Evolutionary conservation across 2,888 invertebrate species (phyloP).

Genomic region (Notodonta dromedarius): DNA sequence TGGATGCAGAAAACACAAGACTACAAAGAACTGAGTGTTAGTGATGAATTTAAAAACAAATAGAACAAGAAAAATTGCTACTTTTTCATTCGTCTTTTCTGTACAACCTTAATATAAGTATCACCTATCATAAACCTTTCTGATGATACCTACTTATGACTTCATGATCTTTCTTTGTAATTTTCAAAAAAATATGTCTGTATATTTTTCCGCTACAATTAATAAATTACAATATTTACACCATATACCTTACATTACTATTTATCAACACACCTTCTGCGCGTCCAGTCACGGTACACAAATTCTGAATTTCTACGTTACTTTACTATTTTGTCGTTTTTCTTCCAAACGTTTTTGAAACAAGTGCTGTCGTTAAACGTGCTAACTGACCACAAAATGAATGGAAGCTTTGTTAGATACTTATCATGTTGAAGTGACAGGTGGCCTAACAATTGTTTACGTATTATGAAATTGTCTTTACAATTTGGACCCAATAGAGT

Average conservation of each 20-base stretch:
- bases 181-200: too few relatives aligned
- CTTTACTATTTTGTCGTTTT: constrained; percentile 5
- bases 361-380: constrained; percentile 37
- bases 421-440: constrained; percentile 25
- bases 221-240: not conserved
- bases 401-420: constrained; percentile 23
- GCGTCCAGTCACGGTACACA: constrained; percentile 1
- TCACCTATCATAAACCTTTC: too few relatives aligned
- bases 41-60: too few relatives aligned
- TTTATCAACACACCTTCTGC: not conserved
- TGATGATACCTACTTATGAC: too few relatives aligned
- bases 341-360: constrained; percentile 13
- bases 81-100: too few relatives aligned
- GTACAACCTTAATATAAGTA: too few relatives aligned
- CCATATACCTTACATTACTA: not conserved
- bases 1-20: too few relatives aligned
- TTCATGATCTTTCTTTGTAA: too few relatives aligned
- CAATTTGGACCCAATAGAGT: constrained; percentile 15
- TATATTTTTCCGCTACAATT: too few relatives aligned
- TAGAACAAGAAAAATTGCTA: too few relatives aligned
- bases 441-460: constrained; percentile 30
- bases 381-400: constrained; percentile 42
- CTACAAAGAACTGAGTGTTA: too few relatives aligned
- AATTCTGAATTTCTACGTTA: constrained; percentile 6
- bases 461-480: constrained; percentile 16